Conservation (phyloP, 2,113 vertebrate genomes). For the Dipodomys ordii region DNA sequence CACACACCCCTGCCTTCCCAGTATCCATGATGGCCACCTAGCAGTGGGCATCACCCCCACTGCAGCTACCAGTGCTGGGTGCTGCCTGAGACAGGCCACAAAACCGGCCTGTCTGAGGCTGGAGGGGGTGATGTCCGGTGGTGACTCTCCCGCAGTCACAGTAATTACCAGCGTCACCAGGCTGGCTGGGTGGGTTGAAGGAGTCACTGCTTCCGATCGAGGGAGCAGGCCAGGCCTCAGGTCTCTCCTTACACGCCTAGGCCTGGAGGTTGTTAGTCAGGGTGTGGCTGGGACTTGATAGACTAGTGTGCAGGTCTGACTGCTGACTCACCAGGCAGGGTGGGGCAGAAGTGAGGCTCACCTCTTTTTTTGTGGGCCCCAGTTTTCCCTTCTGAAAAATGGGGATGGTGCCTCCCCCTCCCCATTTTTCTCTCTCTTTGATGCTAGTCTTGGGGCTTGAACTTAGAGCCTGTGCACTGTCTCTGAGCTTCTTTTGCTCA, state of each 20-base stretch:
- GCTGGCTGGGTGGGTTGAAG: neutral
- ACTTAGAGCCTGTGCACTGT: too few relatives aligned
- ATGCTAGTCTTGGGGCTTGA: too few relatives aligned
- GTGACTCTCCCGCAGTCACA: neutral
- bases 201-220: neutral
- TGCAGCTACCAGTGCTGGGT: neutral
- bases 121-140: neutral
- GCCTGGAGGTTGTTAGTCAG: slow-evolving; percentile 41
- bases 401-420: neutral
- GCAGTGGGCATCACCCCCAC: too few relatives aligned
- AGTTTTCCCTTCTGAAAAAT: slow-evolving; percentile 15
- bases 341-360: slow-evolving; percentile 19
- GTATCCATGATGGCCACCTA: rapidly evolving
- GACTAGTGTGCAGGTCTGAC: slow-evolving; percentile 42
- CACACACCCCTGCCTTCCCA: rapidly evolving
- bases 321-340: slow-evolving; percentile 77
- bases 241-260: neutral
- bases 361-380: neutral
- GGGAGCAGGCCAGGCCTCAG: neutral
- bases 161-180: slow-evolving; percentile 7
- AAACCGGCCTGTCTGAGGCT: neutral
- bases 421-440: too few relatives aligned
- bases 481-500: too few relatives aligned
- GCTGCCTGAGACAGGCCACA: neutral
- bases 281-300: slow-evolving; percentile 26